Evolutionary conservation across 2,797 vertebrate species (phyloP).

Genomic region (Psittacula derbiana): DNA sequence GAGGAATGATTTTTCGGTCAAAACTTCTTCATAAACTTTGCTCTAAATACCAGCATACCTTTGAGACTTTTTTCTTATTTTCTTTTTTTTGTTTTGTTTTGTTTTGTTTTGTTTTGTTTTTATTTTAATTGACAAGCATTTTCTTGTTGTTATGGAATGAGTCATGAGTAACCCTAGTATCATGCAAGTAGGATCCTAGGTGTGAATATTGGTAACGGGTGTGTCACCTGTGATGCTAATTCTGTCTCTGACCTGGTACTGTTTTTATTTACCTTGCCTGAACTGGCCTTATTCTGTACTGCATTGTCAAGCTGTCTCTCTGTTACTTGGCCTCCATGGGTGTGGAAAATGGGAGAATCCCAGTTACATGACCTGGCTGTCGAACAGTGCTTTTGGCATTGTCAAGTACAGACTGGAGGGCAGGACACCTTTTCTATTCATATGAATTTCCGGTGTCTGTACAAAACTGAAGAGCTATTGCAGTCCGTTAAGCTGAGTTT

Average conservation of each 20-base stretch:
- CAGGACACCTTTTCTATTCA: neutral
- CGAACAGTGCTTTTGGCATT: neutral
- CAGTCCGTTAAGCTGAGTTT: neutral
- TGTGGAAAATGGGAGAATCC: neutral
- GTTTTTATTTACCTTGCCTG: neutral
- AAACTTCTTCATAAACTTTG: neutral
- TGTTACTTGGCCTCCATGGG: neutral
- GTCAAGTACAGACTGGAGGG: neutral
- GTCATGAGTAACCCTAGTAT: neutral
- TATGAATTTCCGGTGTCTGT: neutral
- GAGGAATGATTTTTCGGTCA: neutral
- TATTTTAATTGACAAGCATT: neutral
- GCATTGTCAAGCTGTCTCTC: neutral
- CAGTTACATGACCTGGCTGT: neutral
- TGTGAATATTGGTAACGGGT: neutral
- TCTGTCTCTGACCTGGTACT: neutral
- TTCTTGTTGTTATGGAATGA: neutral
- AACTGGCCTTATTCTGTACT: neutral
- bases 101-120: too few species aligned
- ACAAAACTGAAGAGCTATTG: neutral
- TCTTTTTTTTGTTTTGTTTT: too few species aligned
- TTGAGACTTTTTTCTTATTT: neutral
- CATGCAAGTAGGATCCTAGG: neutral
- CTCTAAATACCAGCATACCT: neutral
- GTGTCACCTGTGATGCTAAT: fast-evolving